Conservation (phyloP, 2,888 invertebrate species). For the Euzophera pinguis region DNA sequence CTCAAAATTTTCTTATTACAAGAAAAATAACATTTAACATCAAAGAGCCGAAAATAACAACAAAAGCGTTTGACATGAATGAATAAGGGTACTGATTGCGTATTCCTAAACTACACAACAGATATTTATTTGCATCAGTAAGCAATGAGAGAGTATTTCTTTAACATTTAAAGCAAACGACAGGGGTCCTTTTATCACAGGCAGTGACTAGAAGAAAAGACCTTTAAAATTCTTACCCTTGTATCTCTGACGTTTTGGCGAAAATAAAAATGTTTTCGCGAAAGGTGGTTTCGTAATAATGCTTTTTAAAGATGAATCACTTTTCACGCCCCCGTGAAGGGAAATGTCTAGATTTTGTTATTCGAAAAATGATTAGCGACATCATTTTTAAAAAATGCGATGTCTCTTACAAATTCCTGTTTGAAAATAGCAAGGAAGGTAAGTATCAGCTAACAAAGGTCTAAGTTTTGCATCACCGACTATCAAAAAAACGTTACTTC, state of each 20-base stretch:
- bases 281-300: slow-evolving; percentile 21
- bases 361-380: neutral
- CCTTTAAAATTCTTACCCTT: slow-evolving; percentile 49
- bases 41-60: no score
- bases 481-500: no score
- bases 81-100: slow-evolving; percentile 12
- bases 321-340: slow-evolving; percentile 9
- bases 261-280: slow-evolving; percentile 25
- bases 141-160: slow-evolving; percentile 28
- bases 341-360: slow-evolving; percentile 10
- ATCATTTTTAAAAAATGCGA: neutral
- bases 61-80: slow-evolving; percentile 10
- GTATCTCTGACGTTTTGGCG: slow-evolving; percentile 32
- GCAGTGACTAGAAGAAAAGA: slow-evolving; percentile 39
- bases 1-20: neutral
- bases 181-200: slow-evolving; percentile 47
- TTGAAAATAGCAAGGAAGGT: no score
- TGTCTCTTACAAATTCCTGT: no score
- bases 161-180: slow-evolving; percentile 24
- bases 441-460: no score
- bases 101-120: neutral
- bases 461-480: no score
- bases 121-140: slow-evolving; percentile 24
- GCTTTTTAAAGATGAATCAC: slow-evolving; percentile 19
- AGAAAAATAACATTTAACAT: no score